Evolutionary conservation across 2,797 vertebrate species (phyloP).

Genomic region (Lagocephalus sceleratus): DNA sequence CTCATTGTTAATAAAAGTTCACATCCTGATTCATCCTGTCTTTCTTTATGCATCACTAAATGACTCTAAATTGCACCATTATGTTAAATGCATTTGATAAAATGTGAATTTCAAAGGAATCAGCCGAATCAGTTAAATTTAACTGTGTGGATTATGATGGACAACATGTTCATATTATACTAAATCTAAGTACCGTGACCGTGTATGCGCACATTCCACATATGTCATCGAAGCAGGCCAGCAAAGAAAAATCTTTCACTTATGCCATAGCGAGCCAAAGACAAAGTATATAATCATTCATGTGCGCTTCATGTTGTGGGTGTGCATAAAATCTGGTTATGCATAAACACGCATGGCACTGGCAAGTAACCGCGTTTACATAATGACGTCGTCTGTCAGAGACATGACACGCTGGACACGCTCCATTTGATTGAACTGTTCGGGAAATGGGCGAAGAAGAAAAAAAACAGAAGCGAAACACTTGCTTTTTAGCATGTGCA

Average conservation of each 20-base stretch:
- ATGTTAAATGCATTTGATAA: neutral
- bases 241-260: neutral
- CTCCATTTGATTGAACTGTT: too few species aligned
- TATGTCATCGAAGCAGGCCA: neutral
- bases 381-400: too few species aligned
- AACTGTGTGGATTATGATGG: neutral
- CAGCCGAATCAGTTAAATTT: neutral
- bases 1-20: neutral
- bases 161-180: too few species aligned
- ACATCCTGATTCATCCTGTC: neutral
- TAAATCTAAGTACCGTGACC: neutral
- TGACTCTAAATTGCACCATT: neutral
- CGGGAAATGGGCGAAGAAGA: too few species aligned
- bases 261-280: neutral
- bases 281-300: neutral
- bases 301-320: conserved; percentile 4
- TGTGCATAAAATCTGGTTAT: conserved; percentile 6
- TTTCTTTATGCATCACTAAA: neutral
- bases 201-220: neutral
- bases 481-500: too few species aligned
- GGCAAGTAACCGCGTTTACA: too few species aligned
- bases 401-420: too few species aligned
- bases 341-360: neutral
- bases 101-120: neutral
- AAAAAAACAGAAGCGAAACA: too few species aligned